phyloP scores from a whole-genome alignment of 2,797 vertebrate species.

The Rhincodon typus region DNA sequence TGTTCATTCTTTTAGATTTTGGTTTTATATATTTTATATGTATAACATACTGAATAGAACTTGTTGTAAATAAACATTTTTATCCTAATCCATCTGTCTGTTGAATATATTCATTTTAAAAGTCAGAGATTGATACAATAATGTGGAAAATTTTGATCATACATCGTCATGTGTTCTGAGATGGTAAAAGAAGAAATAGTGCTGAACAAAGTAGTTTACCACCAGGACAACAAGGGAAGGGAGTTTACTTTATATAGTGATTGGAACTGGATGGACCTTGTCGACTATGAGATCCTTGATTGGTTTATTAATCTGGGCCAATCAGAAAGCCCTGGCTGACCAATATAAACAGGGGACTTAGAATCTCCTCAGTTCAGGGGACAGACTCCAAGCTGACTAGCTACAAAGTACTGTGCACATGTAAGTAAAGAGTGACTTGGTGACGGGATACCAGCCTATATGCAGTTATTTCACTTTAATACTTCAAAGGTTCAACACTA shows the following conservation, averaged over 20 bases:
- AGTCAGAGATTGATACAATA: neutral
- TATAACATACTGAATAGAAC: conserved; percentile 64
- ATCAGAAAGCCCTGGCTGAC: no score
- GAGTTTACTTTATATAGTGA: neutral
- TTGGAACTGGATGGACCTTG: no score
- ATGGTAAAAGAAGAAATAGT: neutral
- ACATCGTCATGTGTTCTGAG: neutral
- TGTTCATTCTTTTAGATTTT: conserved; percentile 67
- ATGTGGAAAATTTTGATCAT: neutral
- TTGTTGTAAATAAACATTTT: conserved; percentile 69
- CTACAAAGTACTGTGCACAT: no score
- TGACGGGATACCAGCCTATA: no score
- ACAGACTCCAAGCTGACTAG: no score
- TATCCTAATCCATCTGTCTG: conserved; percentile 57
- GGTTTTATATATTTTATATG: conserved; percentile 73
- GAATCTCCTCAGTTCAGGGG: no score
- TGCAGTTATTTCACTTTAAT: no score
- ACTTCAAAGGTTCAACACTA: neutral
- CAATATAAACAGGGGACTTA: no score
- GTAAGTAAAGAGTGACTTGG: no score
- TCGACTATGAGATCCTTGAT: no score
- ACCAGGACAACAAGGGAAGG: neutral
- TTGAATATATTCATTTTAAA: conserved; percentile 17
- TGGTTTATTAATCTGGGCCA: no score
- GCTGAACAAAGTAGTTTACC: neutral